Conservation (phyloP, 2,113 vertebrate genomes). For the Apaloderma vittatum region DNA sequence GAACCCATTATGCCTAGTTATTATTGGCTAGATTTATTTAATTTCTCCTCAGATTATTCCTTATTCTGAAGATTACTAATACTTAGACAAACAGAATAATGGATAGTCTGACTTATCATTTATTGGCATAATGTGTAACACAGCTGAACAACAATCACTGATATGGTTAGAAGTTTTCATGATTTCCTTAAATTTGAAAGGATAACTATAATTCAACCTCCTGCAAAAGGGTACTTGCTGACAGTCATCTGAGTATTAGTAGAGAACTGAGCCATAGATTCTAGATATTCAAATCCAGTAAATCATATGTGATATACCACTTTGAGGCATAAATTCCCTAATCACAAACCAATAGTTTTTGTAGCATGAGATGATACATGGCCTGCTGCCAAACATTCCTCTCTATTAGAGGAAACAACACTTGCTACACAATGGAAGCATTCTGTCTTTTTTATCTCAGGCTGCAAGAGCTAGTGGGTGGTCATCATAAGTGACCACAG, state of each 20-base stretch:
- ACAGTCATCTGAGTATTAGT: background rate
- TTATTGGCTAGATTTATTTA: background rate
- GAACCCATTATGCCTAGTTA: background rate
- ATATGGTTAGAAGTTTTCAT: background rate
- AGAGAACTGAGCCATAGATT: background rate
- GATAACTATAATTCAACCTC: background rate
- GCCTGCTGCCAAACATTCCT: background rate
- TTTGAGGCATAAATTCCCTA: background rate
- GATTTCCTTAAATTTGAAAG: background rate
- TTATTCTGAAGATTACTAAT: background rate
- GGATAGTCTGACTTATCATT: background rate
- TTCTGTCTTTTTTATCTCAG: background rate
- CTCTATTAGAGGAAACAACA: background rate
- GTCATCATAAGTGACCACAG: background rate
- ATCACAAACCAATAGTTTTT: background rate
- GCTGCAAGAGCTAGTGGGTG: background rate
- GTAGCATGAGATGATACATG: background rate
- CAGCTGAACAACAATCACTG: background rate
- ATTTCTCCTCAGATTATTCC: background rate
- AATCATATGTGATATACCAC: background rate
- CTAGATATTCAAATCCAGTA: background rate
- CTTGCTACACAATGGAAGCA: rapidly evolving
- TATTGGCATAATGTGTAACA: background rate
- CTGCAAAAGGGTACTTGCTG: background rate
- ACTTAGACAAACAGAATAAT: background rate